Percentiles rank a stretch among this genome's conserved stretches.
These are phyloP conservation scores for Diaprepes abbreviatus DNA, from an alignment of 2,888 invertebrate species.

Conservation along the genomic window DNA sequence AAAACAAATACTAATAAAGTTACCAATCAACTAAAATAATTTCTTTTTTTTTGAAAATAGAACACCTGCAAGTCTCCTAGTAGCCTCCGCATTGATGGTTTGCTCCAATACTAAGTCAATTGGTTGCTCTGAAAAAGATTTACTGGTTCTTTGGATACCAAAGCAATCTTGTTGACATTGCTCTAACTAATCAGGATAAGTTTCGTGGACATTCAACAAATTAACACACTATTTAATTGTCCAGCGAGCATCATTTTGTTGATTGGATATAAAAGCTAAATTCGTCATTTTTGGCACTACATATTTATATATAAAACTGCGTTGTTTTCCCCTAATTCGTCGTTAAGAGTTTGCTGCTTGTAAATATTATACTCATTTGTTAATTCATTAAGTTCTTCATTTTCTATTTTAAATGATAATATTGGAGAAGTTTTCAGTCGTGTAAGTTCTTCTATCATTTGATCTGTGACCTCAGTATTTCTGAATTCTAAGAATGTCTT, in stretches of 20 bases:
- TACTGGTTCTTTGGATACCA: slow-evolving; percentile 59
- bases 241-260: slow-evolving; percentile 61
- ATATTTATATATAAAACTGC: slow-evolving; percentile 45
- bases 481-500: too few relatives aligned
- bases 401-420: slow-evolving; percentile 39
- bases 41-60: too few relatives aligned
- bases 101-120: too few relatives aligned
- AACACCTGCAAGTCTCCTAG: slow-evolving; percentile 10
- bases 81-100: too few relatives aligned
- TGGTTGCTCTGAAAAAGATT: slow-evolving; percentile 59
- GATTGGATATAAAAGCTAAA: slow-evolving; percentile 60
- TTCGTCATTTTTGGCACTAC: slow-evolving; percentile 57
- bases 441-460: slow-evolving; percentile 7
- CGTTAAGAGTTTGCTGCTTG: slow-evolving; percentile 47
- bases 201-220: slow-evolving; percentile 57
- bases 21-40: too few relatives aligned
- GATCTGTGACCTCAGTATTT: neutral
- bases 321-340: slow-evolving; percentile 47
- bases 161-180: slow-evolving; percentile 56
- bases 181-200: slow-evolving; percentile 57
- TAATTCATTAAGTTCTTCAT: slow-evolving; percentile 47
- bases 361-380: slow-evolving; percentile 47
- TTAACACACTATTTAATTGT: slow-evolving; percentile 57
- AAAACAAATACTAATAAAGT: too few relatives aligned
- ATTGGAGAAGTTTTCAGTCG: slow-evolving; percentile 26